A percentile compares a stretch with the other conserved stretches of the same genome.
These are phyloP conservation scores for Drosophila prosaltans DNA, from an alignment of 1,140 invertebrate genomes.

Conservation along the genomic window DNA sequence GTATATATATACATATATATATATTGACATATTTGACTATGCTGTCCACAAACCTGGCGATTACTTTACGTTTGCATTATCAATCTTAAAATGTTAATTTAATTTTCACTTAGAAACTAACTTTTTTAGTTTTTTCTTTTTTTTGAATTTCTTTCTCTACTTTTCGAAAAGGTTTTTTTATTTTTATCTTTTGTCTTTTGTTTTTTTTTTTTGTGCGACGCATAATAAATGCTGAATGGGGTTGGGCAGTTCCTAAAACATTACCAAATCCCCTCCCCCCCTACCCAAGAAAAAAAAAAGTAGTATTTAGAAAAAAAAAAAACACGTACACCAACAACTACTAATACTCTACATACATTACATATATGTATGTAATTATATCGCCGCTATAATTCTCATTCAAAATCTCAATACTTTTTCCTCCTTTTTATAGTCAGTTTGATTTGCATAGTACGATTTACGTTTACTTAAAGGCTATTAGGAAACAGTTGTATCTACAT, in stretches of 20 bases:
- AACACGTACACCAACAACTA: constrained; percentile 25
- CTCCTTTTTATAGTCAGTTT: constrained; percentile 49
- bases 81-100: constrained; percentile 73
- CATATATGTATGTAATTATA: neutral
- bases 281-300: constrained; percentile 29
- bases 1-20: constrained; percentile 44
- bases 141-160: constrained; percentile 22
- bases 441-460: constrained; percentile 64
- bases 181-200: constrained; percentile 9
- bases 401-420: neutral
- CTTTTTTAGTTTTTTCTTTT: constrained; percentile 31
- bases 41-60: constrained; percentile 28
- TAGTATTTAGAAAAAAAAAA: constrained; percentile 7
- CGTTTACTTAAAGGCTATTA: constrained; percentile 70
- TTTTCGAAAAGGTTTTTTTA: constrained; percentile 19
- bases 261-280: neutral
- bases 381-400: neutral
- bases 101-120: constrained; percentile 69
- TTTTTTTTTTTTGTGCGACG: constrained; percentile 76
- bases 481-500: constrained; percentile 81
- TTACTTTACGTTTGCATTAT: constrained; percentile 57
- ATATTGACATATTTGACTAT: constrained; percentile 70
- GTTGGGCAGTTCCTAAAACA: constrained; percentile 44
- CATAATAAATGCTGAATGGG: constrained; percentile 79
- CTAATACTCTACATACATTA: neutral